Evolutionary conservation across 1,140 invertebrate species (phyloP), one percentile per base, ranked within the genome.

Genomic region (Notospermus geniculatus): DNA sequence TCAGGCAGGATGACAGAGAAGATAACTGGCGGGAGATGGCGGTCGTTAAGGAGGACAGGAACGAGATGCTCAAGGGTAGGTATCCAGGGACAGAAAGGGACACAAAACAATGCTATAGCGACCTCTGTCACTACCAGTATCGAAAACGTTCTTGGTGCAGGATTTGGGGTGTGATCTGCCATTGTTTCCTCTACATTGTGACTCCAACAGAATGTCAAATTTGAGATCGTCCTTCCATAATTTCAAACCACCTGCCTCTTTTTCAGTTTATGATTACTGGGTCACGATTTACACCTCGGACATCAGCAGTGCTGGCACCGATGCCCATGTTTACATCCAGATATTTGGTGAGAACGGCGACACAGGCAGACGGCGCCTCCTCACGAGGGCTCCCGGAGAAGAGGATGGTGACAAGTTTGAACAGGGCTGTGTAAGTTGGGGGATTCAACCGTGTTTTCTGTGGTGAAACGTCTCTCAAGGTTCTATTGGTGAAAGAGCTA

Each of bases 311-410:
- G 69, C 71, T 41, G 74, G 72, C 22, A 74, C 73, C 27, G 65
- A 71, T 59, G 71, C 70, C 23, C 67, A 69, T 65, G 67, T 74
- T 28, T 69, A 73, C 50, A 62, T 76, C 1, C 69, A 63, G 2
- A 53, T 78, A n/a, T 63, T 73, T 58, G 76, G 76, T 23, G 71
- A 68, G 19, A 57, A 65, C 23, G 71, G 70, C 4, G 71, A 78
- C 58, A 68, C 65, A 39, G 75, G 74, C 1, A 68, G 66, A 69
- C 54, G 71, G 32, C 60, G 62, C 46, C 64, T 78, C 2, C 43
- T 36, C 32, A 36, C 32, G 15, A 4, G 32, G 15, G 63, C 62
- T 28, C 60, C 70, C 30, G 68, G 66, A 58, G 30, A 59, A 43
- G 70, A 72, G 52, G 64, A 65, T 22, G 60, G 59, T 13, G 53